Evolutionary conservation across 1,140 invertebrate species (phyloP).

Genomic region (Branchinecta lynchi): DNA sequence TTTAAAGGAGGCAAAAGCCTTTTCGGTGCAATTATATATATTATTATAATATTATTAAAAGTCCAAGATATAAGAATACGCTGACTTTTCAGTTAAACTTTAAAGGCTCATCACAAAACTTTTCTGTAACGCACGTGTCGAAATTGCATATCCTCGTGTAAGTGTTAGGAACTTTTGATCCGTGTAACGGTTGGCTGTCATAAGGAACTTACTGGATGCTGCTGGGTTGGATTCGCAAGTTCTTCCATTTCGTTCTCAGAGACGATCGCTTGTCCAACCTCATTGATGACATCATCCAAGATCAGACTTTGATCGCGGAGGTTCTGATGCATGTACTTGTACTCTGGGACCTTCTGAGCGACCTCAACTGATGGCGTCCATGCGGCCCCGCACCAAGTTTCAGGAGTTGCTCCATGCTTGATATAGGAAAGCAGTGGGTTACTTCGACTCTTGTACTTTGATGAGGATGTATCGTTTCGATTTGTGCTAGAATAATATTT

Average conservation of each 20-base stretch:
- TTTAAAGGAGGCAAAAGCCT: no score
- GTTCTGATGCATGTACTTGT: conserved; percentile 7
- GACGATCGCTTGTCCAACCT: background rate
- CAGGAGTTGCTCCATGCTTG: background rate
- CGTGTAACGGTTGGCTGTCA: no score
- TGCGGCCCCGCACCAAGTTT: background rate
- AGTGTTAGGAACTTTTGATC: no score
- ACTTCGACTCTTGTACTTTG: background rate
- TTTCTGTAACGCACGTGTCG: no score
- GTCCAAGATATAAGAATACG: no score
- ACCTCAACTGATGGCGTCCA: background rate
- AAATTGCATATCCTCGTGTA: no score
- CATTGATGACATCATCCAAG: background rate
- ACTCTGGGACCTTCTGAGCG: background rate
- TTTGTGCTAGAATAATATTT: no score
- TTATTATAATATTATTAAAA: no score
- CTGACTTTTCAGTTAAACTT: no score
- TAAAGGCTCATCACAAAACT: no score
- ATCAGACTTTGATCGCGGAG: background rate
- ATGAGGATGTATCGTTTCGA: no score
- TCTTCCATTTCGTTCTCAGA: background rate
- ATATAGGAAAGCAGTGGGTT: background rate
- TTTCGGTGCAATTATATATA: no score
- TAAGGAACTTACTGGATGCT: background rate
- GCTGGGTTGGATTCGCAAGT: background rate